Evolutionary conservation across 2,113 vertebrate genomes (phyloP).

Genomic region (Oreotrochilus melanogaster): DNA sequence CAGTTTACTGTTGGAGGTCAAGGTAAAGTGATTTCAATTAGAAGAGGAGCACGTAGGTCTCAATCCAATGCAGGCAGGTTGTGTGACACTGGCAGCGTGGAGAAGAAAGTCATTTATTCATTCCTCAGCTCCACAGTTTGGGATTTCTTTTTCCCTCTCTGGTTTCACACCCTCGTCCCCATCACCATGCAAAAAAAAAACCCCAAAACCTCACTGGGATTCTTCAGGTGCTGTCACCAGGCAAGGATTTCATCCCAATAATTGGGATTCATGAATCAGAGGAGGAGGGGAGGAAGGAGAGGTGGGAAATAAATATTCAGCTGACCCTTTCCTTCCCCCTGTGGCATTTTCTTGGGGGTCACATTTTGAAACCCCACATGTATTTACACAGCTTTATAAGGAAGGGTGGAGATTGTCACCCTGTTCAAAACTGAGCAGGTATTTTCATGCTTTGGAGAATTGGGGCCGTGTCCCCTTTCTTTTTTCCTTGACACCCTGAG

Average conservation of each 20-base stretch:
- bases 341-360: not conserved
- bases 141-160: constrained; percentile 24
- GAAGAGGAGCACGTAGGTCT: constrained; percentile 78
- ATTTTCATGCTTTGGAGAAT: constrained; percentile 55
- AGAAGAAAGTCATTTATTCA: constrained; percentile 73
- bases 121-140: constrained; percentile 5
- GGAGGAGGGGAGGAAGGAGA: not conserved
- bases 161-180: not conserved
- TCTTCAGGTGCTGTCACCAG: not conserved
- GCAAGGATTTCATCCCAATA: not conserved
- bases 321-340: not conserved
- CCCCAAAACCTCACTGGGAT: not conserved
- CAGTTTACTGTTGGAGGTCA: constrained; percentile 77
- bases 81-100: constrained; percentile 50
- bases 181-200: not conserved
- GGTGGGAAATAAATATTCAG: not conserved
- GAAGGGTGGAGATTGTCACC: constrained; percentile 6
- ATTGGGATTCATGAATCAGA: not conserved
- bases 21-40: constrained; percentile 82
- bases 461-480: constrained; percentile 44
- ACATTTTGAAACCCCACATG: not conserved
- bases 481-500: constrained; percentile 59
- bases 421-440: not conserved
- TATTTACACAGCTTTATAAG: constrained; percentile 22
- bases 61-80: constrained; percentile 76